Conservation (phyloP, 1,140 invertebrate genomes). For the Acyrthosiphon pisum region DNA sequence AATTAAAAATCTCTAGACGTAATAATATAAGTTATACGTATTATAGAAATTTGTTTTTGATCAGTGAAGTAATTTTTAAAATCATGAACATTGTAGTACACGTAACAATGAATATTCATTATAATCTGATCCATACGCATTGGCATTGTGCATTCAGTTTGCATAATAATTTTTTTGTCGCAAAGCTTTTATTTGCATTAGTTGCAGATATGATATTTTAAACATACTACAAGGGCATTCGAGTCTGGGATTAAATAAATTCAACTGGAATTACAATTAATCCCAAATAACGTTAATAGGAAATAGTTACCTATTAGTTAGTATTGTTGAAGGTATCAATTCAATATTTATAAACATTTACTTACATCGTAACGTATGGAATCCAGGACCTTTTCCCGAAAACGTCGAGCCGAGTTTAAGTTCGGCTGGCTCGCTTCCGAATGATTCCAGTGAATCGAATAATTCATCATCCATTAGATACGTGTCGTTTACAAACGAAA, state of each 20-base stretch:
- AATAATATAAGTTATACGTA: neutral
- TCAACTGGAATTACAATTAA: neutral
- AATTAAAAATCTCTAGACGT: neutral
- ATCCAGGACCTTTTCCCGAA: constrained; percentile 74
- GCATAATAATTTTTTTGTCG: neutral
- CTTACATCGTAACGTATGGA: constrained; percentile 90
- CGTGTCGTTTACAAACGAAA: constrained; percentile 37
- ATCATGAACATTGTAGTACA: neutral
- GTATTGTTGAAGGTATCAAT: neutral
- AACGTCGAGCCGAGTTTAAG: constrained; percentile 85
- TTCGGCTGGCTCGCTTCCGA: constrained; percentile 64
- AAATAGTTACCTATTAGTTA: neutral
- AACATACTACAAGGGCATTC: neutral
- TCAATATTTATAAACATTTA: constrained; percentile 60
- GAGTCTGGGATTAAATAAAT: neutral
- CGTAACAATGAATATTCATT: neutral
- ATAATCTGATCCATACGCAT: neutral
- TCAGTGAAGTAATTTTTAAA: neutral
- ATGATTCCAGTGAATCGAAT: constrained; percentile 31
- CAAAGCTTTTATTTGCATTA: neutral
- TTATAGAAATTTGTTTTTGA: neutral
- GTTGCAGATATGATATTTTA: neutral
- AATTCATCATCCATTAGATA: constrained; percentile 52
- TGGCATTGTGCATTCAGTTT: neutral
- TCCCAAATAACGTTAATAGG: neutral